Evolutionary conservation across 2,797 vertebrate genomes (phyloP).

Genomic region (Anguilla marmorata): DNA sequence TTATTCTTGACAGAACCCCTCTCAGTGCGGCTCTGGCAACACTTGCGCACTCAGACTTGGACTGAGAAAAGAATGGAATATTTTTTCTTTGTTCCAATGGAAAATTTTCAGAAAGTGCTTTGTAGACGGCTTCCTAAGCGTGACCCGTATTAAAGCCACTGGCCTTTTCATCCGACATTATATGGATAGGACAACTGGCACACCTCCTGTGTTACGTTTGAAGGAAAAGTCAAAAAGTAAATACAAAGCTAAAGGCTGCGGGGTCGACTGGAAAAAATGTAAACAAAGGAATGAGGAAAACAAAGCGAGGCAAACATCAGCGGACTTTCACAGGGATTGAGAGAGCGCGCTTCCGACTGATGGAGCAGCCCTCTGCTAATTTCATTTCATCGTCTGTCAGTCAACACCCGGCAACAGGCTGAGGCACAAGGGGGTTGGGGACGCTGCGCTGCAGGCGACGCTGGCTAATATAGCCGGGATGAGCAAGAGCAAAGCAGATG

Average conservation of each 20-base stretch:
- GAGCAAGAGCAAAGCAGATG: not conserved
- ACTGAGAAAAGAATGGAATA: not conserved
- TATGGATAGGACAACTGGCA: not conserved
- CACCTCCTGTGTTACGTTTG: not conserved
- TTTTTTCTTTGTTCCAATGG: not conserved
- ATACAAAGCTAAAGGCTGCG: not conserved
- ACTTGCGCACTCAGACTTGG: conserved; percentile 62
- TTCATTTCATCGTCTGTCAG: conserved; percentile 4
- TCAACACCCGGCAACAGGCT: not conserved
- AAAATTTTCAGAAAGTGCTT: conserved; percentile 61
- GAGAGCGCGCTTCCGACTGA: not conserved
- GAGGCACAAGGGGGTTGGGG: not conserved
- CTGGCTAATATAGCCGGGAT: not conserved
- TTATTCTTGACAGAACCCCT: conserved; percentile 68
- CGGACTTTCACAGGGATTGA: conserved; percentile 11
- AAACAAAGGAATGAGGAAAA: conserved; percentile 51
- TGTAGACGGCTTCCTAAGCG: conserved; percentile 62
- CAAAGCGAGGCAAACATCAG: conserved; percentile 50
- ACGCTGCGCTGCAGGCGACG: not conserved
- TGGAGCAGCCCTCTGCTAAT: not conserved
- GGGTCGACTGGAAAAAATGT: conserved; percentile 41
- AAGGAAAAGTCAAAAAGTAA: not conserved
- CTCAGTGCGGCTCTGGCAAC: conserved; percentile 69
- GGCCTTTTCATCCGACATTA: not conserved
- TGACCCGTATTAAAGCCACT: not conserved